These are phyloP conservation scores for Augochlorella aurata DNA, from an alignment of 2,888 invertebrate genomes.

Conservation along the genomic window DNA sequence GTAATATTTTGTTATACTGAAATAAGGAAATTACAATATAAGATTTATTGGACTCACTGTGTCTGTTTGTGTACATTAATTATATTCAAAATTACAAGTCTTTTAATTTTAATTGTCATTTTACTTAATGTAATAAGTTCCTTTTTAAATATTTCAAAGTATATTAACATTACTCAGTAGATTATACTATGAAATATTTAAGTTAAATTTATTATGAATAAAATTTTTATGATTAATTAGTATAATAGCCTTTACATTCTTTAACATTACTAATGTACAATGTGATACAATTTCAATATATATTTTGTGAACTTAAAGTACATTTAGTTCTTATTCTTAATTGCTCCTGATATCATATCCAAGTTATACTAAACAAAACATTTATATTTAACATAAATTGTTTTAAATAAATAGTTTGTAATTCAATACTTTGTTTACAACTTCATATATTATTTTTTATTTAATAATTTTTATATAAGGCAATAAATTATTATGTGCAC, in stretches of 20 bases:
- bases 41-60: constrained; percentile 41
- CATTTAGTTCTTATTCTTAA: not conserved
- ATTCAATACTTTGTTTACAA: not conserved
- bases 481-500: no score
- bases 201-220: constrained; percentile 19
- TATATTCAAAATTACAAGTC: constrained; percentile 16
- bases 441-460: not conserved
- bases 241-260: constrained; percentile 2
- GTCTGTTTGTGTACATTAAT: constrained; percentile 27
- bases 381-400: not conserved
- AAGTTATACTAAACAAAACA: not conserved
- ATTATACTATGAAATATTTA: constrained; percentile 17
- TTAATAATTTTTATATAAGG: not conserved
- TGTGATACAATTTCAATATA: constrained; percentile 12
- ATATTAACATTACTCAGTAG: constrained; percentile 11
- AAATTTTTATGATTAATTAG: constrained; percentile 32
- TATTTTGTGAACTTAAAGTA: not conserved
- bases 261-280: constrained; percentile 16
- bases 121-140: constrained; percentile 19
- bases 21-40: constrained; percentile 33
- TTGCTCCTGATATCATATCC: not conserved
- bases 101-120: constrained; percentile 17
- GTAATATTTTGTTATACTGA: constrained; percentile 54
- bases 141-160: constrained; percentile 28
- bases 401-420: not conserved